A percentile compares a stretch with the other conserved stretches of the same genome.
Conservation (phyloP, 2,888 invertebrate species). For the Dendrolimus houi region DNA sequence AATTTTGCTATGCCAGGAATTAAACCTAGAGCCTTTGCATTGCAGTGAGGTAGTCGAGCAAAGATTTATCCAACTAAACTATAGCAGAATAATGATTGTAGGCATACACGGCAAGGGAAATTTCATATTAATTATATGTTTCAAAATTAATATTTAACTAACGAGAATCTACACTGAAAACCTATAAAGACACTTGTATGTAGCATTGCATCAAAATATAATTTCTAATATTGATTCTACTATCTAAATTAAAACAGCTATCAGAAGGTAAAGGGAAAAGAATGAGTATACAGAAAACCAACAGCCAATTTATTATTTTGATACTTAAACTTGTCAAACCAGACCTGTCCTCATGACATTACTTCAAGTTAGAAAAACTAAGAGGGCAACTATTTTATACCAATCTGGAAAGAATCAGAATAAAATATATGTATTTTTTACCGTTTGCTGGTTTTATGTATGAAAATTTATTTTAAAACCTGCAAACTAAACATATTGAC, state of each 20-base stretch:
- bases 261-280: slow-evolving; percentile 66
- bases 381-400: neutral
- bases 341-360: neutral
- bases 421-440: neutral
- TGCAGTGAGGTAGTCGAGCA: too few relatives aligned
- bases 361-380: neutral
- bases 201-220: too few relatives aligned
- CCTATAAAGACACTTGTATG: too few relatives aligned
- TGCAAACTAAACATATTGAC: neutral
- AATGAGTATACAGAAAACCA: slow-evolving; percentile 71
- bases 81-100: too few relatives aligned
- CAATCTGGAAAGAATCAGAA: neutral
- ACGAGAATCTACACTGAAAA: too few relatives aligned
- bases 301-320: slow-evolving; percentile 45
- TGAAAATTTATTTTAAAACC: neutral
- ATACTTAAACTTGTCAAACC: neutral
- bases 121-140: too few relatives aligned
- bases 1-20: too few relatives aligned
- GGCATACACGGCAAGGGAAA: too few relatives aligned
- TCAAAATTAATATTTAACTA: too few relatives aligned
- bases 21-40: too few relatives aligned
- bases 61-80: too few relatives aligned
- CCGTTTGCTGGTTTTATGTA: neutral
- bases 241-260: slow-evolving; percentile 17
- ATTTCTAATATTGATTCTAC: too few relatives aligned